These are phyloP conservation scores for Cantharis rufa DNA, from an alignment of 2,888 invertebrate genomes.

Conservation along the genomic window DNA sequence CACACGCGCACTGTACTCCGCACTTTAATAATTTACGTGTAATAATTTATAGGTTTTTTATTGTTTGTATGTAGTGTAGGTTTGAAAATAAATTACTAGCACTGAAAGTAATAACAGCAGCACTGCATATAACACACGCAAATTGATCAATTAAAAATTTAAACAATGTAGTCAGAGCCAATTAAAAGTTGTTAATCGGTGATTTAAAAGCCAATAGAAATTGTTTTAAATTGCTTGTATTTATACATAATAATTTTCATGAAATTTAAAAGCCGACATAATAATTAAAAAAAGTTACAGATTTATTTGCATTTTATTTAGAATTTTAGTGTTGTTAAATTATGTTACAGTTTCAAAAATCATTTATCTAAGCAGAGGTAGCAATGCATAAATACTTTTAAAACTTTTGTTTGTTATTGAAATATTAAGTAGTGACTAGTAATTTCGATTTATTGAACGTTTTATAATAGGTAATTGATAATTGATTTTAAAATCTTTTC, in stretches of 20 bases:
- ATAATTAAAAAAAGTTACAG: background rate
- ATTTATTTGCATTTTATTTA: background rate
- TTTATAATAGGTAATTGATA: background rate
- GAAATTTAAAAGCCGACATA: background rate
- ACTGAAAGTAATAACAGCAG: background rate
- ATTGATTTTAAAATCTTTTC: background rate
- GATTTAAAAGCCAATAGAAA: background rate
- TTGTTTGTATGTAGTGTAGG: background rate
- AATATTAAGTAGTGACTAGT: background rate
- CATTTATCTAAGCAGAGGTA: background rate
- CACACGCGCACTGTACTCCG: background rate
- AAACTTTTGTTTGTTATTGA: background rate
- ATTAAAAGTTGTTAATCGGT: background rate
- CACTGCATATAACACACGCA: background rate
- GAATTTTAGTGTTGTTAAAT: background rate
- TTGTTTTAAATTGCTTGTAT: background rate
- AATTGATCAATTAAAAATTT: background rate
- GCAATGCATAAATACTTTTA: background rate
- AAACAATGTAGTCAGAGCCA: background rate
- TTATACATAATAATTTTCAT: background rate
- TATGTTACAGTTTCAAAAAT: background rate
- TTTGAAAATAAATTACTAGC: background rate
- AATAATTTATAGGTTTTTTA: background rate
- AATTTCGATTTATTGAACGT: background rate
- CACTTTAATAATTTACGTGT: background rate